Conservation (phyloP, 2,888 invertebrate genomes). For the Ephialtes manifestator region DNA sequence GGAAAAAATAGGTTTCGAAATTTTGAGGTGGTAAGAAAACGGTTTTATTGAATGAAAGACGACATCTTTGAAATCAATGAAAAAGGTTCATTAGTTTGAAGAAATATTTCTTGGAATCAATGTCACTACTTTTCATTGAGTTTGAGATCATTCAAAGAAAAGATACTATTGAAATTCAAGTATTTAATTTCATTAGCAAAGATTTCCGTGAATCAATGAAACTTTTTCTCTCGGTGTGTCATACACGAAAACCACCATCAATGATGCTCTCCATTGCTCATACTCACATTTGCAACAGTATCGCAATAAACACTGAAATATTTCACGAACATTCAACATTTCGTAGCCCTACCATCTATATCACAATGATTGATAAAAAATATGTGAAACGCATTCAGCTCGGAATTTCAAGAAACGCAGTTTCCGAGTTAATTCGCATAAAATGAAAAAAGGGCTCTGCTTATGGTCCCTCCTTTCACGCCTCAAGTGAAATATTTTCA, state of each 20-base stretch:
- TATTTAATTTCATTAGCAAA: no score
- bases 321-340: slow-evolving; percentile 58
- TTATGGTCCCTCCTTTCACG: slow-evolving; percentile 63
- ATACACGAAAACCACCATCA: neutral
- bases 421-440: neutral
- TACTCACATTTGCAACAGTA: slow-evolving; percentile 16
- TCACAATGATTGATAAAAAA: slow-evolving; percentile 68
- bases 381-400: slow-evolving; percentile 17
- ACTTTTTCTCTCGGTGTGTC: no score
- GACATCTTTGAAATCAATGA: no score
- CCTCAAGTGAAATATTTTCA: slow-evolving; percentile 6
- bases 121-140: no score
- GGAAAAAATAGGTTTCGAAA: no score
- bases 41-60: no score
- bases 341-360: slow-evolving; percentile 56
- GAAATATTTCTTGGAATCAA: no score
- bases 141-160: no score
- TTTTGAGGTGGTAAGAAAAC: no score
- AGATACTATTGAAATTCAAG: no score
- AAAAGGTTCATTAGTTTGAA: no score
- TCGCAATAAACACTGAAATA: slow-evolving; percentile 42
- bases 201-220: no score
- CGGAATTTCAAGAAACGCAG: slow-evolving; percentile 15
- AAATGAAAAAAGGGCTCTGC: slow-evolving; percentile 44
- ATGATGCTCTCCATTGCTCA: neutral